Base-by-base conservation (phyloP, 2,113 vertebrate genomes). In the Mesoclemmys tuberculata region DNA sequence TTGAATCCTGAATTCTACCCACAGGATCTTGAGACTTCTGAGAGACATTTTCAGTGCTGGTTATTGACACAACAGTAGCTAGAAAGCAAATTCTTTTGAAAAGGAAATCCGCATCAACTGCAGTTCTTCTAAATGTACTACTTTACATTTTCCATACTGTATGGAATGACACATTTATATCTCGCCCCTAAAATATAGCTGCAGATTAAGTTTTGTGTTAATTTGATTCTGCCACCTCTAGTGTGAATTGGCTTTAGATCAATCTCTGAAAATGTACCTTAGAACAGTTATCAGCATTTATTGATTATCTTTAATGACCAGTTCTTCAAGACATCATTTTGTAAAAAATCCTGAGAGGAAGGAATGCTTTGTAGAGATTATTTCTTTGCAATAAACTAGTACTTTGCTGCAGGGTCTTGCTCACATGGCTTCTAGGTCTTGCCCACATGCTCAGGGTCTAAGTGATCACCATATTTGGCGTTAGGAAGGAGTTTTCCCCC, bases 361-460 rank as follows among this genome's bases (percentile, higher is more conserved):
- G 80, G 80, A 92, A 92, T 87, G 64, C 84, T 92, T 82, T 82
- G 61, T 58, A 21, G 52, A 87, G 84, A 82, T 81, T 81, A 86
- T 87, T 87, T 87, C n/a, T 61, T 49, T 77, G n/a, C 74, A 51
- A 48, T 54, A 83, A 83, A 46, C 64, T 41, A 44, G 38, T 48
- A 74, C 51, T 80, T 31, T 5, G 29, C 27, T 61, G 58, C 29
- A 61, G 58, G 6, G 58, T 14, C 58, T 61, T 61, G 58, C 58
- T 14, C 58, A 31, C 58, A 29, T 61, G 29, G 58, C 13, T 16
- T 29, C 27, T 61, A 31, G 58, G 29, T 61, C 58, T 61, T 61
- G 58, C 58, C 58, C 31, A 61, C 13, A 61, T 31, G 29, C 58
- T 61, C 58, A 61, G 58, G 29, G 29, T 61, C 13, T 61, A 31